A percentile compares a stretch with the other conserved stretches of the same genome.
Evolutionary conservation across 2,113 vertebrate genomes (phyloP).

Genomic region (Panthera uncia): DNA sequence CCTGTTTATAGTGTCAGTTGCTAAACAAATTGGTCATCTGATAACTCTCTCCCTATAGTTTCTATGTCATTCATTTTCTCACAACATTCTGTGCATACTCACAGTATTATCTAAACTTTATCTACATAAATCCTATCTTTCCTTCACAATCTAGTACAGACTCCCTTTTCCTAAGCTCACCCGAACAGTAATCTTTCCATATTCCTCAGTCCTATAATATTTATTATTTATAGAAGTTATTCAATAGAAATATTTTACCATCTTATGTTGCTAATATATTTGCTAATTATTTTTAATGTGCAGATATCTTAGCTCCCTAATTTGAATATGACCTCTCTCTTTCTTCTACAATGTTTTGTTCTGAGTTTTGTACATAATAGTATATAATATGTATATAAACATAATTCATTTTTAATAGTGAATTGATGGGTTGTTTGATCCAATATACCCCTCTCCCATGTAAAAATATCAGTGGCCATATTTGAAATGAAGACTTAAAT

Average conservation of each 20-base stretch:
- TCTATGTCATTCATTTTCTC: not conserved
- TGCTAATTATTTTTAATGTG: slow-evolving; percentile 25
- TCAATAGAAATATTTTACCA: not conserved
- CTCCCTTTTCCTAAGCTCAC: not conserved
- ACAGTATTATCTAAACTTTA: not conserved
- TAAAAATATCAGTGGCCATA: not conserved
- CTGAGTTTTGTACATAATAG: not conserved
- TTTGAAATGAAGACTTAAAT: not conserved
- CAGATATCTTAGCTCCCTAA: not conserved
- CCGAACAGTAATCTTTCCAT: not conserved
- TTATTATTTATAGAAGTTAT: not conserved
- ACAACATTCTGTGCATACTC: not conserved
- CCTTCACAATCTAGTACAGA: not conserved
- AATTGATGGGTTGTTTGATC: not conserved
- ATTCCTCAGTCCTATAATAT: not conserved
- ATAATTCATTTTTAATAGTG: not conserved
- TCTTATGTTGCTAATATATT: not conserved
- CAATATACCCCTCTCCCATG: not conserved
- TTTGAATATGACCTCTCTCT: slow-evolving; percentile 1
- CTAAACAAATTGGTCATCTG: not conserved
- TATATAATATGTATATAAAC: not conserved
- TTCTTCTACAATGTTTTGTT: not conserved
- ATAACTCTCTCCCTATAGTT: not conserved
- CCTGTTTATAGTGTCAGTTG: not conserved
- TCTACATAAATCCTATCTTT: not conserved